Base-by-base conservation (phyloP, 37 sponge, comb jelly and placozoan species). In the Chondrilla cf. caribensis region DNA sequence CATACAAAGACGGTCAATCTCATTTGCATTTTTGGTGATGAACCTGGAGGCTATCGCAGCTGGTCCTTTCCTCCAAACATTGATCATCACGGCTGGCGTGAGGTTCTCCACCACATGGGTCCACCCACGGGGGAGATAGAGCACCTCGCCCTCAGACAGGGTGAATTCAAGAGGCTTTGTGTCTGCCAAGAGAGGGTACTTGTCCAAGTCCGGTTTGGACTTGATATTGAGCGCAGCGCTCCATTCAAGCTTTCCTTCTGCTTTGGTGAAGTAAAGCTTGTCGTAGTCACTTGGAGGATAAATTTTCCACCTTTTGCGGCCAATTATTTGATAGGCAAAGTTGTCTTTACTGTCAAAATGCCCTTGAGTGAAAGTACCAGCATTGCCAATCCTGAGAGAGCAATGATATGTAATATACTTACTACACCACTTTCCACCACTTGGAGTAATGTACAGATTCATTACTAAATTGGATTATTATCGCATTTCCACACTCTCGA, bases 311-410 rank as follows among this genome's bases (percentile, higher is more conserved):
- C 84, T 78, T 43, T 95, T 95, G 31, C 78, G 42, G 24, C 95
- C 95, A 29, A 95, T 86, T 57, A 95, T 78, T 70, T 95, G 95
- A 75, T 95, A 95, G 9, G 83, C 92, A 85, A 95, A 95, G 60
- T 95, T 95, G 82, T 95, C 95, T 38, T 91, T 91, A 64, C 91
- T 89, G 88, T 95, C 95, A 40, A 95, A 86, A 84, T 95, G 95
- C 2, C 95, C 95, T 38, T 95, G 95, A 70, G 95, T 95, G 84
- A 91, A 91, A 9, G 95, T 95, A 0, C 90, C 92, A 19, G 85
- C 82, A n/a, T 77, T 73, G 9, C 95, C 93, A 78, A 93, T 87
- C 93, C 93, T 93, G 41, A 25, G 37, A 2, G n/a, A n/a, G n/a
- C n/a, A n/a, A n/a, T n/a, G n/a, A n/a, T n/a, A n/a, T 21, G 18